Evolutionary conservation across 2,113 vertebrate species (phyloP).

Genomic region (Oncorhynchus mykiss): DNA sequence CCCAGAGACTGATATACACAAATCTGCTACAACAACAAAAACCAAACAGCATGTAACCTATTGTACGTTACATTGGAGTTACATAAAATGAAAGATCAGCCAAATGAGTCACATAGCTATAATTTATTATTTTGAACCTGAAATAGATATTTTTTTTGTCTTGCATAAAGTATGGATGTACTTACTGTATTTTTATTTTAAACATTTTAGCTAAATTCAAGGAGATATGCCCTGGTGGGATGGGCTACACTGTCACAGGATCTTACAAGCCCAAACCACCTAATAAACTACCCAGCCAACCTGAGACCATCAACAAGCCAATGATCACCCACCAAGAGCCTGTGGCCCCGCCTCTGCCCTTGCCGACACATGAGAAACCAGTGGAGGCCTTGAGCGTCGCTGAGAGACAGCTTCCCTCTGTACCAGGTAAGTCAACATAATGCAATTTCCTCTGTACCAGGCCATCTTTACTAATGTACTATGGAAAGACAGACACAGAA

Average conservation of each 20-base stretch:
- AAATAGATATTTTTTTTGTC: too few species aligned
- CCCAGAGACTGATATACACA: too few species aligned
- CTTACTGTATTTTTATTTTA: neutral
- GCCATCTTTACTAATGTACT: too few species aligned
- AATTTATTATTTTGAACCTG: too few species aligned
- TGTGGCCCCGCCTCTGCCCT: conserved; percentile 79
- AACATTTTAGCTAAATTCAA: conserved; percentile 87
- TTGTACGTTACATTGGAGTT: too few species aligned
- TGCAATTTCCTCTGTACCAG: neutral
- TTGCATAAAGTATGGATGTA: too few species aligned
- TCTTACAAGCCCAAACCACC: conserved; percentile 75
- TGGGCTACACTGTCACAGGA: conserved; percentile 95
- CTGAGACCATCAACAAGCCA: conserved; percentile 58
- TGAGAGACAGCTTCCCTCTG: conserved; percentile 68
- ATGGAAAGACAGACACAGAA: too few species aligned
- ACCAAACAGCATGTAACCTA: too few species aligned
- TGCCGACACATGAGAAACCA: conserved; percentile 87
- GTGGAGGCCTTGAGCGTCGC: conserved; percentile 87
- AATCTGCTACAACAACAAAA: too few species aligned
- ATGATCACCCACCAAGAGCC: conserved; percentile 83
- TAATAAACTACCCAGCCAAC: conserved; percentile 16
- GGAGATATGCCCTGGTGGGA: conserved; percentile 98
- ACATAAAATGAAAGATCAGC: too few species aligned
- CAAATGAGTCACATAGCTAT: too few species aligned
- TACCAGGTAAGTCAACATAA: neutral